Conservation (phyloP, 2,797 vertebrate species). For the Microchirus variegatus region DNA sequence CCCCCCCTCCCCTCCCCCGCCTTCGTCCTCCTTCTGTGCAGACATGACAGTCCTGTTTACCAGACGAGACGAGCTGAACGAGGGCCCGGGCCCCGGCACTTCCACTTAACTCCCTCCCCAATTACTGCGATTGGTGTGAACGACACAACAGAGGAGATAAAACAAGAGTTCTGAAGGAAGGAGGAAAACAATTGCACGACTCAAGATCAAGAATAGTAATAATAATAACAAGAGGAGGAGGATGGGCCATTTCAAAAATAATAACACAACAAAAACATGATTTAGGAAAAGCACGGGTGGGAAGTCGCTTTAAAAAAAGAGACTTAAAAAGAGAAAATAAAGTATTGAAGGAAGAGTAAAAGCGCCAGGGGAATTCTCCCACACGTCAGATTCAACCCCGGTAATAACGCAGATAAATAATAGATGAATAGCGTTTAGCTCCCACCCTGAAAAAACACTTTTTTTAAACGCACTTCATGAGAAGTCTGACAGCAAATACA, state of each 20-base stretch:
- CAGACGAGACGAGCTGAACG: constrained; percentile 62
- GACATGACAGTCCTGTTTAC: constrained; percentile 73
- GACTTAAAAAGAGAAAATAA: constrained; percentile 61
- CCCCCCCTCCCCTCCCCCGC: background rate
- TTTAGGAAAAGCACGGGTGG: constrained; percentile 70
- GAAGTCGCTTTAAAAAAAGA: constrained; percentile 72
- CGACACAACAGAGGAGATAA: constrained; percentile 61
- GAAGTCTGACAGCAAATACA: constrained; percentile 67
- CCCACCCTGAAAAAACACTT: constrained; percentile 77
- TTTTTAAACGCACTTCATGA: constrained; percentile 79
- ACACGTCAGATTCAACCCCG: constrained; percentile 71
- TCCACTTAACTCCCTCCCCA: constrained; percentile 67
- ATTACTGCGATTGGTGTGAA: constrained; percentile 72
- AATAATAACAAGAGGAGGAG: constrained; percentile 32
- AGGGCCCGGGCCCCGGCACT: constrained; percentile 59
- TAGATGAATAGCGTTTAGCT: constrained; percentile 84
- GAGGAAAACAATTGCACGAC: constrained; percentile 52
- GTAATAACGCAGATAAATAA: constrained; percentile 83
- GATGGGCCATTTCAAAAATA: constrained; percentile 56
- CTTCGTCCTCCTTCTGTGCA: background rate
- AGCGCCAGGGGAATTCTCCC: constrained; percentile 78
- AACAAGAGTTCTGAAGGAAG: constrained; percentile 45
- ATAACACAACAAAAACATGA: constrained; percentile 49
- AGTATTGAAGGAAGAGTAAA: constrained; percentile 73
- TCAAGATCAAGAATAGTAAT: constrained; percentile 58